Conservation (phyloP, 2,797 vertebrate genomes). For the Diglossa cyanea region DNA sequence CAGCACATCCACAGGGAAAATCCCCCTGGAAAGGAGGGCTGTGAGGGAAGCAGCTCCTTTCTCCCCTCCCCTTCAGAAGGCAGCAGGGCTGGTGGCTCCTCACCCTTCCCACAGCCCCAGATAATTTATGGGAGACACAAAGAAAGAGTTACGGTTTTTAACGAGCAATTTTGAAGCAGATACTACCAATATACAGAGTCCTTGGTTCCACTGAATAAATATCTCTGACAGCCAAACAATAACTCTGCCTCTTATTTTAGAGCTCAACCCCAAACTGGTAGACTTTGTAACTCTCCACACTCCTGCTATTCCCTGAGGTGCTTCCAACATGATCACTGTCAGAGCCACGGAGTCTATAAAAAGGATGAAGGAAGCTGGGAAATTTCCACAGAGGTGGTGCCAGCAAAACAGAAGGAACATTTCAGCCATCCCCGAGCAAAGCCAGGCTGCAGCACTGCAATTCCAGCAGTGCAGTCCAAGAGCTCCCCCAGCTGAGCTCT, state of each 20-base stretch:
- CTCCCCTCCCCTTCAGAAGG: not conserved
- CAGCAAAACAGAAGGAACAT: not conserved
- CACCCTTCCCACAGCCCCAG: not conserved
- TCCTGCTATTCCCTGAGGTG: conserved; percentile 39
- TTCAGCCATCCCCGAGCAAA: not conserved
- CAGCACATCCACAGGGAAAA: rapidly evolving
- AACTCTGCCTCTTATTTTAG: conserved; percentile 43
- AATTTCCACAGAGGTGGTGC: conserved; percentile 48
- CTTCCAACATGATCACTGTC: conserved; percentile 56
- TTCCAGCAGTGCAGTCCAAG: not conserved
- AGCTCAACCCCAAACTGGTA: conserved; percentile 22
- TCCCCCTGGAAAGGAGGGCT: not conserved
- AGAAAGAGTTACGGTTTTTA: not conserved
- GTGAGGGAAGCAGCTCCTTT: not conserved
- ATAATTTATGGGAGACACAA: not conserved
- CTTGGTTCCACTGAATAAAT: conserved; percentile 28
- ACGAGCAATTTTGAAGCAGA: not conserved
- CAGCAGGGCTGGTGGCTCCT: not conserved
- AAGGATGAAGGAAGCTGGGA: conserved; percentile 58
- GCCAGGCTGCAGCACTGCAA: not conserved
- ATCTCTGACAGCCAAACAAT: conserved; percentile 37
- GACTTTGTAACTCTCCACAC: conserved; percentile 40
- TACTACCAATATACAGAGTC: not conserved
- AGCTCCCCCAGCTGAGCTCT: conserved; percentile 62
- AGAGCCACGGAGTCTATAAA: conserved; percentile 63